Base-by-base conservation (phyloP, 2,888 invertebrate species). In the Teinopalpus imperialis region DNA sequence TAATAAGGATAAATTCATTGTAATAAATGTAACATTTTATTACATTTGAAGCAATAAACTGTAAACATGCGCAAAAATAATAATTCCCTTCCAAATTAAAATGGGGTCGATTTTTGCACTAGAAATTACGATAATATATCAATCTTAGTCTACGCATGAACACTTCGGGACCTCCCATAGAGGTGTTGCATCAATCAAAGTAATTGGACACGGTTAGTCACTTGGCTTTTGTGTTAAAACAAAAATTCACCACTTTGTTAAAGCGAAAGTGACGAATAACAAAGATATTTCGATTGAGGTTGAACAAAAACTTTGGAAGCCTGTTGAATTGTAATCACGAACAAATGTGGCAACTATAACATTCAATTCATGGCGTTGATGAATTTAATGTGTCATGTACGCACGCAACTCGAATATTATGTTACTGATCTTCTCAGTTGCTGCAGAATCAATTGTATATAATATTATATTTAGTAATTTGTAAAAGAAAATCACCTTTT, bases 181-280 rank as follows among this genome's bases (percentile, higher is more conserved):
- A 51, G 57, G 55, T 49, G 49, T 54, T 58, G 58, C 61, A 68
- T 69, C 65, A 62, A 68, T 71, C 69, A 67, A 65, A 59, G 56
- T 64, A 61, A 69, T 68, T 62, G 61, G 58, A 53, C 54, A 61
- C 61, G 60, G 59, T 59, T 57, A 53, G 54, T 62, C 59, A 54
- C 51, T 57, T 39, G 51, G 47, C 40, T 43, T 44, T 41, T 50
- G 35, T 24, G 43, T 48, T 35, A 49, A 53, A 55, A 46, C 13
- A 52, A 56, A 61, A 57, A 57, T 54, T 49, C 46, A 20, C 42
- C 44, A 47, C 27, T 32, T 34, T 47, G 39, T 56, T 50, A 43
- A 48, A 53, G 35, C 45, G 49, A 42, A 43, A 58, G 48, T 53
- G 57, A 56, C 49, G 54, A 56, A 61, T 48, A 55, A 55, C 48